Evolutionary conservation across 1,140 invertebrate species (phyloP).

Genomic region (Eubasilissa regina): DNA sequence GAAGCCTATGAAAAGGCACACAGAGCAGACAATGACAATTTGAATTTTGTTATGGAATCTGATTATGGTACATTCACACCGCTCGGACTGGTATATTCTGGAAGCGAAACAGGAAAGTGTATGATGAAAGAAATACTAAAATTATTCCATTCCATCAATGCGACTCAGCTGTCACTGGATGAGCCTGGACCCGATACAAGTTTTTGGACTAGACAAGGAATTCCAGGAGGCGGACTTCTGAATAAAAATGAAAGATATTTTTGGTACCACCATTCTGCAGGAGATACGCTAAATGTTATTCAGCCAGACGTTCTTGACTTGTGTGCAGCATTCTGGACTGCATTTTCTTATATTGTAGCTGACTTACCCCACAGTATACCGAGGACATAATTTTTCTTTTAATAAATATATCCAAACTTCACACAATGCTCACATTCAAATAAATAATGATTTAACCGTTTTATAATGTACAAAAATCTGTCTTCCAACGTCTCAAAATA

Average conservation of each 20-base stretch:
- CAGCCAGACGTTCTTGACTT: slow-evolving; percentile 76
- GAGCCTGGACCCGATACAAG: slow-evolving; percentile 76
- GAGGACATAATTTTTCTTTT: slow-evolving; percentile 46
- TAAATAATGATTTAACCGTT: too few relatives aligned
- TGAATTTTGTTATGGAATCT: slow-evolving; percentile 81
- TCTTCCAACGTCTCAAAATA: too few relatives aligned
- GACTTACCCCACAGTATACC: slow-evolving; percentile 78
- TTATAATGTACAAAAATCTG: too few relatives aligned
- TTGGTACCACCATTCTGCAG: slow-evolving; percentile 83
- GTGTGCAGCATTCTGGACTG: slow-evolving; percentile 79
- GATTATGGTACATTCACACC: slow-evolving; percentile 85
- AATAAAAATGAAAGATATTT: slow-evolving; percentile 81
- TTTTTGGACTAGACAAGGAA: slow-evolving; percentile 73
- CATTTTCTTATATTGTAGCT: slow-evolving; percentile 78
- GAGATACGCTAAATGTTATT: slow-evolving; percentile 81
- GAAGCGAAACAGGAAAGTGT: slow-evolving; percentile 71
- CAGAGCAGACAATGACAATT: slow-evolving; percentile 61
- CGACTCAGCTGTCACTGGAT: slow-evolving; percentile 62
- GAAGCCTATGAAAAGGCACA: slow-evolving; percentile 76
- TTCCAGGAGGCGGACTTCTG: slow-evolving; percentile 77
- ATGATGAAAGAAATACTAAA: slow-evolving; percentile 75
- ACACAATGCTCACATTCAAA: too few relatives aligned
- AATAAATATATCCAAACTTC: too few relatives aligned
- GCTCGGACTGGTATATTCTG: slow-evolving; percentile 74
- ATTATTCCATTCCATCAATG: slow-evolving; percentile 63